Evolutionary conservation across 2,888 invertebrate genomes (phyloP), one percentile per base, ranked within the genome.

Genomic region (Oscheius sp.): DNA sequence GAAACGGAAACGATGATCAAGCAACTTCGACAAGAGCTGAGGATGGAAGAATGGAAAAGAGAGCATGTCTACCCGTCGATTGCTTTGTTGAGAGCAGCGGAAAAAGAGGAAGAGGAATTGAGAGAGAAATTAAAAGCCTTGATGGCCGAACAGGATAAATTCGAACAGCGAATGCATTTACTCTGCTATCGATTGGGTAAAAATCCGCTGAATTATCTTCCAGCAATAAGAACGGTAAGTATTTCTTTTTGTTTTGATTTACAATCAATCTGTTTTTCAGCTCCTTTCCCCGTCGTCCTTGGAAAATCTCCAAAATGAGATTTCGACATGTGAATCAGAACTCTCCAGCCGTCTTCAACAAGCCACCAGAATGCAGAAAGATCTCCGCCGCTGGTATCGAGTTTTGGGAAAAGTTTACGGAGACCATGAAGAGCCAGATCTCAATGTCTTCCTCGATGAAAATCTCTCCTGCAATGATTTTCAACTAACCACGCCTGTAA

Each of bases 401-500:
- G 27, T 27, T 29, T 35, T 66, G 18, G 49, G 61, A 23, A 25
- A 27, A 25, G 49, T 29, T 18, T 52, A 52, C 35, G 66, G 66
- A 16, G 35, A 49, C n/a, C 13, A 52, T 35, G 29, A 27, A 5
- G 66, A 66, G 16, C 29, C 16, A n/a, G 52, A 21, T 52, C 49
- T 49, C 21, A 5, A 49, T 7, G 49, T 5, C 16, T 21, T 7
- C 49, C 21, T 49, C 49, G 5, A 55, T 7, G 61, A 41, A 6
- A 41, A 61, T 21, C 41, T 61, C 61, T 61, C 61, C 21, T 61
- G 43, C 41, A 41, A 21, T 18, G 27, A 52, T n/a, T 66, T 66
- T 49, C 29, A 18, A n/a, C 41, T 61, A 23, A 49, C 52, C 16
- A 29, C 25, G 2, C 23, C 13, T 58, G 29, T 66, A 16, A 29